phyloP scores from a whole-genome alignment of 2,797 vertebrate genomes.

The Neopelma chrysocephalum region DNA sequence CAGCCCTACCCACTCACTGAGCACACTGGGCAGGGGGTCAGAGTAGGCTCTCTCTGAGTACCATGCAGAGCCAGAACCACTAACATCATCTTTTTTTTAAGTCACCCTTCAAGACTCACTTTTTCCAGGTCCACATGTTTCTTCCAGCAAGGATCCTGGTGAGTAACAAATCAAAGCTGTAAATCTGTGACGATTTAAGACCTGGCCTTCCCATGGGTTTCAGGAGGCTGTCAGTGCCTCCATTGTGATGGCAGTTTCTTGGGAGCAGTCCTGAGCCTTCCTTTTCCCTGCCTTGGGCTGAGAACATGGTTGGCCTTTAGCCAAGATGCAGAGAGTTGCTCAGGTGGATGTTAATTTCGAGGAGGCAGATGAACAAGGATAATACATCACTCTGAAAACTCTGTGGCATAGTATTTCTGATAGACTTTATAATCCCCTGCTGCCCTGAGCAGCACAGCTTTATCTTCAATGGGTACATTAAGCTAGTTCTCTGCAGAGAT shows the following conservation, averaged over 20 bases:
- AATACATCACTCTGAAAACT: background rate
- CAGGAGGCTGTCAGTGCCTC: background rate
- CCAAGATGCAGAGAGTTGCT: background rate
- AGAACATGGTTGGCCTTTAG: background rate
- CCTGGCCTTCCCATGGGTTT: background rate
- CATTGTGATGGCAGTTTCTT: background rate
- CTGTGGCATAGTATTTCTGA: background rate
- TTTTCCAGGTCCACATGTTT: background rate
- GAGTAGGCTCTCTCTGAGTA: background rate
- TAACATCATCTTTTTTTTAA: background rate
- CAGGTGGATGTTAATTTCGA: constrained; percentile 1
- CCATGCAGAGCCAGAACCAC: background rate
- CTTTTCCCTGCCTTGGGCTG: background rate
- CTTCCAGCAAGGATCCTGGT: background rate
- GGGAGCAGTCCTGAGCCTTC: background rate
- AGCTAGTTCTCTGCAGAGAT: background rate
- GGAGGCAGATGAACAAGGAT: background rate
- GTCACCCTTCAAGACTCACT: background rate
- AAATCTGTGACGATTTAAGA: background rate
- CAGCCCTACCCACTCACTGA: background rate
- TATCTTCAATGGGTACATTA: background rate
- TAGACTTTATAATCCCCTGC: background rate
- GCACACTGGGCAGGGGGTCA: background rate
- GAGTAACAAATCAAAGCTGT: background rate
- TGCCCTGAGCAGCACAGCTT: background rate